Base-by-base conservation (phyloP, 1,140 invertebrate genomes). In the Aplysia californica region DNA sequence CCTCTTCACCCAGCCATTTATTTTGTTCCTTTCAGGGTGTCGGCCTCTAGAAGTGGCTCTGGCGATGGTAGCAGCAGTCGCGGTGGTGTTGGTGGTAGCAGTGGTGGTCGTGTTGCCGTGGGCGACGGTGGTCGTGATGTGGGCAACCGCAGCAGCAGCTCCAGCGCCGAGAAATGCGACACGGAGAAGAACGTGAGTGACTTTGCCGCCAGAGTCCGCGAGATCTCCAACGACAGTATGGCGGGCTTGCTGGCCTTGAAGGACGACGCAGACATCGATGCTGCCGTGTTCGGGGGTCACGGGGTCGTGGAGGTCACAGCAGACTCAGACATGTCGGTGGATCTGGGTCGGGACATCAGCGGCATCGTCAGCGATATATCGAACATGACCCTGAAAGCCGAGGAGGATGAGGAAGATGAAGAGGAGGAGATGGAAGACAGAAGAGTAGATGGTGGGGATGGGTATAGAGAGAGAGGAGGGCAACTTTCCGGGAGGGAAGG, bases 191-290 rank as follows among this genome's bases (percentile, higher is more conserved):
- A n/a, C 5, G 21, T 69, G 21, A 69, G 67, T 26, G 67, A 69
- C 29, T 69, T 69, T 50, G 67, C 67, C 35, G 67, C 67, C 38
- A 69, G 44, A 44, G 67, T 69, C 23, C 15, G 67, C 3, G 67
- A 69, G 67, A 69, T 69, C 26, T 65, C 70, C 20, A 69, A 23
- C 3, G 59, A 41, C 31, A 65, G 38, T 33, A 59, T 59, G 26
- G 74, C 38, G 1, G 66, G 75, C 0, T 58, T 76, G n/a, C 10
- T 69, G 21, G 75, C 67, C 6, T 58, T 61, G 21, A 6, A 29
- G 29, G 58, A 65, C n/a, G 36, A 50, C 21, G 35, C 29, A 6
- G 36, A 61, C 29, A 41, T 26, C 1, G 59, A 41, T 26, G 10
- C 18, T 0, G 65, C 35, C 26, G 33, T 55, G 31, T 33, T 1